Evolutionary conservation across 1,140 invertebrate species (phyloP), one percentile per base, ranked within the genome.

Genomic region (Neodiprion virginianus): DNA sequence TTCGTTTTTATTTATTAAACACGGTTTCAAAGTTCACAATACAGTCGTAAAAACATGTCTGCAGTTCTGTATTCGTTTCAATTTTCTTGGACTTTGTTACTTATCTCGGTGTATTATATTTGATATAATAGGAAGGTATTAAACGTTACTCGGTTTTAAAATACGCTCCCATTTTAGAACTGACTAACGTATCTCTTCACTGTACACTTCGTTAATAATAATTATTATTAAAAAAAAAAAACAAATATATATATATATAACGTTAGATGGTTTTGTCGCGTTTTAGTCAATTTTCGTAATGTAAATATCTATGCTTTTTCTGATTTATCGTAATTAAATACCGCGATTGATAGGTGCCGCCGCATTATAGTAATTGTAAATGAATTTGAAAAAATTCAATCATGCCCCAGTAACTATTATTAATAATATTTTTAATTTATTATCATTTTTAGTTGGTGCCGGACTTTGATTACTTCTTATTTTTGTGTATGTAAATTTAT

Each of bases 141-240:
- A 1, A 47, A 23, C 67, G 40, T 69, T 47, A 21, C 67, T 69
- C 9, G 67, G 40, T 69, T 23, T 69, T 11, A 69, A 69, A 69
- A 69, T 69, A 69, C 40, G 67, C 67, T 69, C 67, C 67, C 67
- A 69, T 69, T 69, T 69, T 69, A 8, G 5, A 11, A 69, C 40
- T 21, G 67, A 69, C 23, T 21, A 69, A 69, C 40, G 11, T 21
- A 47, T 14, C 11, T 69, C 11, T 65, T 11, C 67, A 69, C 67
- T 11, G 12, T 65, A 66, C 14, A 72, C 14, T 61, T 48, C 66
- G 40, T 10, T 65, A n/a, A 70, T 17, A 8, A 50, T 67, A 48
- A 76, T 28, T 68, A 67, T n/a, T 76, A 71, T 74, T 72, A 69
- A 50, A 73, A 66, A 71, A 72, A 69, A 72, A 72, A 69, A 50